phyloP scores from a whole-genome alignment of 2,888 invertebrate species.

The Lasioglossum lativentre region DNA sequence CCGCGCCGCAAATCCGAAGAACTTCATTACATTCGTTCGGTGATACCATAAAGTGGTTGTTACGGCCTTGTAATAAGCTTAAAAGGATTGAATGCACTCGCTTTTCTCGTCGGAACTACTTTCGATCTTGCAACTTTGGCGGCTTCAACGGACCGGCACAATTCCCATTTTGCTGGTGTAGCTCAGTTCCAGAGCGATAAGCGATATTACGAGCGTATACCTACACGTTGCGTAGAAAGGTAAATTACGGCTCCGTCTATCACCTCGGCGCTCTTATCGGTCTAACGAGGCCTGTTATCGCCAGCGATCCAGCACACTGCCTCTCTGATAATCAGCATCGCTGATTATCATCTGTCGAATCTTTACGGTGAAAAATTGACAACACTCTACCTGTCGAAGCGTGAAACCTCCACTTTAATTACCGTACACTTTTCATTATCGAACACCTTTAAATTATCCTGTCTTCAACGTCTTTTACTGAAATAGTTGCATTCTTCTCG shows the following conservation, averaged over 20 bases:
- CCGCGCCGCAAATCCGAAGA: slow-evolving; percentile 50
- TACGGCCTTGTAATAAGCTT: slow-evolving; percentile 66
- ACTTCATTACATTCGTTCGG: slow-evolving; percentile 57
- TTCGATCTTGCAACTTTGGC: slow-evolving; percentile 52
- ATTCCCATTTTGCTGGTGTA: slow-evolving; percentile 26
- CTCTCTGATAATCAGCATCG: not conserved
- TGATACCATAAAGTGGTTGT: slow-evolving; percentile 64
- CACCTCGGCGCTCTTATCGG: slow-evolving; percentile 14
- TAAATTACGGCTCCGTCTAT: slow-evolving; percentile 14
- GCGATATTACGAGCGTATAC: slow-evolving; percentile 17
- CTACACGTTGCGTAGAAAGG: not conserved
- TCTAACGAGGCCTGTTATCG: not conserved
- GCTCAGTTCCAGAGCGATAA: slow-evolving; percentile 15
- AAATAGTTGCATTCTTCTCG: not conserved
- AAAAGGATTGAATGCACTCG: slow-evolving; percentile 62
- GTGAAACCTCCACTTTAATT: not conserved
- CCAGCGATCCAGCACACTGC: not conserved
- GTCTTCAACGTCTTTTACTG: not conserved
- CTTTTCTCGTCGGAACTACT: slow-evolving; percentile 52
- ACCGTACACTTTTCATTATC: not conserved
- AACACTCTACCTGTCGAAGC: not conserved
- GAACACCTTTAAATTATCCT: not conserved
- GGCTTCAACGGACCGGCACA: slow-evolving; percentile 32
- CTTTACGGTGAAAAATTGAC: not conserved
- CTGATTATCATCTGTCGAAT: not conserved